Evolutionary conservation across 2,113 vertebrate genomes (phyloP).

Genomic region (Lonchura striata): DNA sequence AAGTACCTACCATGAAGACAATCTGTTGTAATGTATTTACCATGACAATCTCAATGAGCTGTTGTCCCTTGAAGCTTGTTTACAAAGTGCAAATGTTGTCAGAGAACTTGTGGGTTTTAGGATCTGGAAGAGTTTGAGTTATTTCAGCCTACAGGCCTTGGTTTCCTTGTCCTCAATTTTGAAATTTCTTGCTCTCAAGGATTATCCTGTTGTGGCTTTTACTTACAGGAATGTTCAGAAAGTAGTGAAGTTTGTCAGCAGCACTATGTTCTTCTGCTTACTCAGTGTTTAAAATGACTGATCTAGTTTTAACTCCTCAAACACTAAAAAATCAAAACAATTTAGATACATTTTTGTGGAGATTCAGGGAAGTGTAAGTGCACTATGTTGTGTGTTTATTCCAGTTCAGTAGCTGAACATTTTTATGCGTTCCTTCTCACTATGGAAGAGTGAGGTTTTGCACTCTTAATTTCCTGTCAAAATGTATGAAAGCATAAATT

Average conservation of each 20-base stretch:
- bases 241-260: background rate
- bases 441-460: background rate
- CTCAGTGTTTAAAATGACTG: background rate
- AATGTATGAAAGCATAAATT: background rate
- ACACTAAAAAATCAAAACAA: background rate
- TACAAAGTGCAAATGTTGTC: background rate
- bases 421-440: background rate
- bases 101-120: background rate
- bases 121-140: background rate
- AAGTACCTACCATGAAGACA: background rate
- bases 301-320: background rate
- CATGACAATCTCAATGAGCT: background rate
- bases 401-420: background rate
- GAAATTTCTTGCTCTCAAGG: background rate
- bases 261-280: background rate
- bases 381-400: background rate
- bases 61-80: background rate
- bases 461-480: background rate
- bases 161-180: background rate
- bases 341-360: background rate
- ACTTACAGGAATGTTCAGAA: background rate
- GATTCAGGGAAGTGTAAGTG: background rate
- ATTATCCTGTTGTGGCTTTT: background rate
- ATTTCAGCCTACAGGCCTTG: background rate
- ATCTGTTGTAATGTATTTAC: background rate